Percentiles rank a stretch among this genome's conserved stretches.
Evolutionary conservation across 2,113 vertebrate genomes (phyloP).

Genomic region (Sceloporus tristichus): DNA sequence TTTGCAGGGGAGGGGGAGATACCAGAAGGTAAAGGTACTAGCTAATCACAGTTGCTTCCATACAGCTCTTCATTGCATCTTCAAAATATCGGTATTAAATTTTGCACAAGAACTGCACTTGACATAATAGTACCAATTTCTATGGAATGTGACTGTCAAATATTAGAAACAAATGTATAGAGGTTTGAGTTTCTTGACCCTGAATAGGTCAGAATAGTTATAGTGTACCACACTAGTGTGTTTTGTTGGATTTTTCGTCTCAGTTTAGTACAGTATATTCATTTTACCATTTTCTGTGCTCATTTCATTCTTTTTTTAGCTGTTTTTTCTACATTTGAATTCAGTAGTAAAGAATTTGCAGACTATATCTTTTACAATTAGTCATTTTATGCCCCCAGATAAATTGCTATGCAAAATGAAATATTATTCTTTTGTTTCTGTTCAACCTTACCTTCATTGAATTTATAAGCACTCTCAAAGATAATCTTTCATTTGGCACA

Average conservation of each 20-base stretch:
- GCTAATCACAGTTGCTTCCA: not conserved
- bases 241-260: not conserved
- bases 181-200: not conserved
- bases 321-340: not conserved
- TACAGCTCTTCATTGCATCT: not conserved
- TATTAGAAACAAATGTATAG: not conserved
- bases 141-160: not conserved
- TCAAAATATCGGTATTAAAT: not conserved
- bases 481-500: constrained; percentile 19
- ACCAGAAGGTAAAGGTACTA: not conserved
- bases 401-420: not conserved
- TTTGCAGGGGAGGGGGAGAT: too few relatives aligned
- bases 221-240: not conserved
- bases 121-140: not conserved
- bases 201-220: not conserved
- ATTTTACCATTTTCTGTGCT: not conserved
- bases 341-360: not conserved
- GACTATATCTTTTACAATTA: not conserved
- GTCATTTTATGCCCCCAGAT: constrained; percentile 3
- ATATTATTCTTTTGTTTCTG: constrained; percentile 21
- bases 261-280: not conserved
- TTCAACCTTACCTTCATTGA: constrained; percentile 8
- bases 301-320: rapidly evolving
- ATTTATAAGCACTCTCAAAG: constrained; percentile 42
- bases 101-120: not conserved